A percentile compares a stretch with the other conserved stretches of the same genome.
phyloP scores from a whole-genome alignment of 2,888 invertebrate genomes.

The Punctoribates punctum region DNA sequence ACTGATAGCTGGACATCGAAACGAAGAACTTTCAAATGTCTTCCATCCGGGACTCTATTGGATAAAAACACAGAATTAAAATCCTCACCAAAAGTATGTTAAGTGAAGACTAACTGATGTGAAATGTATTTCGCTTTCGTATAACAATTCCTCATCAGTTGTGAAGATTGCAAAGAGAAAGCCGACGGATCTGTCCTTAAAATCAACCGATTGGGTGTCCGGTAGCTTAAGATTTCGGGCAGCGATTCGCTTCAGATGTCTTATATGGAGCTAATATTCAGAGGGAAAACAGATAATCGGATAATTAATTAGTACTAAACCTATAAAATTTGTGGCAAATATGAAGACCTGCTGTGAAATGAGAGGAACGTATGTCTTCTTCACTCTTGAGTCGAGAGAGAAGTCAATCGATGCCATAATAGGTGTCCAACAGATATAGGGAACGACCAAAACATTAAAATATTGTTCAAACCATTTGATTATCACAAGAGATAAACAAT shows the following conservation, averaged over 20 bases:
- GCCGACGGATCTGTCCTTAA: not conserved
- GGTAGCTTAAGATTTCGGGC: constrained; percentile 13
- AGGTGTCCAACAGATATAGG: not conserved
- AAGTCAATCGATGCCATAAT: constrained; percentile 47
- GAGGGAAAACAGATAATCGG: not conserved
- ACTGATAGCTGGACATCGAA: constrained; percentile 42
- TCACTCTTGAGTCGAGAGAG: constrained; percentile 48
- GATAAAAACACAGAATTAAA: constrained; percentile 44
- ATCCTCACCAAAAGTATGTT: constrained; percentile 51
- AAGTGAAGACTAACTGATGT: constrained; percentile 49
- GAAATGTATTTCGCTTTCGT: constrained; percentile 2
- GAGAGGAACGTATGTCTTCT: constrained; percentile 60
- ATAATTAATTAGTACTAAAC: not conserved
- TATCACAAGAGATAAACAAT: not conserved
- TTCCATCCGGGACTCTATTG: constrained; percentile 54
- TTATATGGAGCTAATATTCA: not conserved
- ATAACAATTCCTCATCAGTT: constrained; percentile 19
- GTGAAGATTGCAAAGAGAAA: not conserved
- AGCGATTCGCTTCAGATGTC: constrained; percentile 17
- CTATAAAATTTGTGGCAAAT: not conserved
- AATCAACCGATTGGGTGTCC: too few relatives aligned
- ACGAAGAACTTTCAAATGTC: constrained; percentile 51
- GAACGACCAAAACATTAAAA: not conserved
- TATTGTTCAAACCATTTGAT: not conserved
- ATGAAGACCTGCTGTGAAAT: constrained; percentile 70